phyloP scores from a whole-genome alignment of 2,113 vertebrate species.

The Dryoscopus gambensis region DNA sequence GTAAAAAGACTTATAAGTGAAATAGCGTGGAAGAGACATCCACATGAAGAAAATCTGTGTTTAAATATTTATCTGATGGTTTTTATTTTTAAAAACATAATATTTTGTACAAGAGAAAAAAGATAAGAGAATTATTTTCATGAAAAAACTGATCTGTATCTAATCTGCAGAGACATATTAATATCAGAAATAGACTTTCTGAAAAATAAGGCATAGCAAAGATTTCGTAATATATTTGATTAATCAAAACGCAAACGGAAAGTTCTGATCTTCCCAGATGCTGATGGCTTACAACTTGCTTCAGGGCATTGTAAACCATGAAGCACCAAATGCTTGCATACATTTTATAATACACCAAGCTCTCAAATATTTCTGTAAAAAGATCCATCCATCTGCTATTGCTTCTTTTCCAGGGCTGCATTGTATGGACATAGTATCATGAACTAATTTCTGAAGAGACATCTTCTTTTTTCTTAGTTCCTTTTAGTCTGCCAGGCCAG shows the following conservation, averaged over 20 bases:
- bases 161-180: conserved; percentile 34
- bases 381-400: background rate
- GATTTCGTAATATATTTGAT: conserved; percentile 62
- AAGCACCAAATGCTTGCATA: conserved; percentile 24
- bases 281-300: conserved; percentile 35
- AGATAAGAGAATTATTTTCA: conserved; percentile 46
- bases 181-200: conserved; percentile 50
- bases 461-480: background rate
- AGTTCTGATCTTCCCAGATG: conserved; percentile 48
- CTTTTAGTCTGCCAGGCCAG: background rate
- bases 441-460: background rate
- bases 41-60: conserved; percentile 34
- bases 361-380: background rate
- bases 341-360: background rate
- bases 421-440: background rate
- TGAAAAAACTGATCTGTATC: conserved; percentile 52
- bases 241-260: conserved; percentile 26
- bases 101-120: conserved; percentile 36
- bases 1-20: conserved; percentile 36
- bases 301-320: conserved; percentile 26
- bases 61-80: conserved; percentile 62
- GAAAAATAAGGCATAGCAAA: conserved; percentile 39
- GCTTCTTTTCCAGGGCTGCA: background rate
- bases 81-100: conserved; percentile 49
- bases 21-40: conserved; percentile 9